Evolutionary conservation across 2,113 vertebrate genomes (phyloP).

Genomic region (Gyps fulvus): DNA sequence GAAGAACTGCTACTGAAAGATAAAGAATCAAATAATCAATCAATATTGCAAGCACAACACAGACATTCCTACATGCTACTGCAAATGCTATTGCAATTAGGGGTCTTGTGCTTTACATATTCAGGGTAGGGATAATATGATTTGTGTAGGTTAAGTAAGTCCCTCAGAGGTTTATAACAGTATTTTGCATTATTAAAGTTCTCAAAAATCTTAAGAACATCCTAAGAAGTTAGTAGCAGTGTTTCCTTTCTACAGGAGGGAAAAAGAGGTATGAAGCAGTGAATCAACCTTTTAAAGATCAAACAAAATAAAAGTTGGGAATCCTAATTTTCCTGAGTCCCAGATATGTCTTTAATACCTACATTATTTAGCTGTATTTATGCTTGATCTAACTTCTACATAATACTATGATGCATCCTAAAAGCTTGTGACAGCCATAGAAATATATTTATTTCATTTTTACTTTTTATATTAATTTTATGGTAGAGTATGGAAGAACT

Average conservation of each 20-base stretch:
- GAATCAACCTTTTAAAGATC: background rate
- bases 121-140: background rate
- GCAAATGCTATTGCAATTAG: background rate
- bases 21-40: background rate
- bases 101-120: background rate
- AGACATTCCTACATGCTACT: background rate
- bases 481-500: slow-evolving; percentile 82
- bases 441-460: background rate
- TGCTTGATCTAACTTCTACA: background rate
- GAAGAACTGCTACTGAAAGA: background rate
- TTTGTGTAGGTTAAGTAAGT: background rate
- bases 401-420: background rate
- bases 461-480: slow-evolving; percentile 11
- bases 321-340: background rate
- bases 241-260: background rate
- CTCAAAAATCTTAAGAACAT: background rate
- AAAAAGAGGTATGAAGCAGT: background rate
- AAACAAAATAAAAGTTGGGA: background rate
- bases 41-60: background rate
- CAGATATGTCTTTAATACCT: background rate
- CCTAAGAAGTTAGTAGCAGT: background rate
- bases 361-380: background rate
- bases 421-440: background rate
- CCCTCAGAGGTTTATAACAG: background rate
- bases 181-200: background rate